These are phyloP conservation scores for Archips crataeganus DNA, from an alignment of 2,888 invertebrate genomes.

Conservation along the genomic window DNA sequence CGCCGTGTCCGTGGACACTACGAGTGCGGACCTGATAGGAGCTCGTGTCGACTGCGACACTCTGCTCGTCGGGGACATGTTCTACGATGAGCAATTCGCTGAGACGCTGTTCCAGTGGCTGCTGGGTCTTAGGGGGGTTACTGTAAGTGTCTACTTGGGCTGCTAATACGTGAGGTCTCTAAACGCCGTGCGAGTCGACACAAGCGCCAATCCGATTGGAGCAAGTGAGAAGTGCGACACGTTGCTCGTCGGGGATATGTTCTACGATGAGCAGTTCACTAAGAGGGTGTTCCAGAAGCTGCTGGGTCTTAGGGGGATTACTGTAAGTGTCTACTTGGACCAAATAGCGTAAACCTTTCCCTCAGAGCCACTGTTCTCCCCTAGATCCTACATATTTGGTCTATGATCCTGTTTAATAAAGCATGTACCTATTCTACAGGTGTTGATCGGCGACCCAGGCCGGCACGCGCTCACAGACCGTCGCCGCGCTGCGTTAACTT, in stretches of 20 bases:
- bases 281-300: too few relatives aligned
- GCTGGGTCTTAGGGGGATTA: too few relatives aligned
- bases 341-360: too few relatives aligned
- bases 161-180: too few relatives aligned
- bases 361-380: too few relatives aligned
- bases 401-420: not conserved
- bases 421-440: slow-evolving; percentile 52
- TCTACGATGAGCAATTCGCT: slow-evolving; percentile 88
- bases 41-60: slow-evolving; percentile 77
- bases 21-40: slow-evolving; percentile 76
- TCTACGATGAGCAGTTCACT: too few relatives aligned
- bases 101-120: slow-evolving; percentile 84
- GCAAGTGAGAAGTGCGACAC: too few relatives aligned
- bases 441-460: slow-evolving; percentile 87
- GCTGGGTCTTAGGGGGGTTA: slow-evolving; percentile 65
- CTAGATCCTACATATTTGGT: too few relatives aligned
- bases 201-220: too few relatives aligned
- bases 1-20: slow-evolving; percentile 66
- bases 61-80: slow-evolving; percentile 89
- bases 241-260: too few relatives aligned
- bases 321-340: too few relatives aligned
- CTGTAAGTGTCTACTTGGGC: slow-evolving; percentile 53
- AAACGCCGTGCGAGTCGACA: too few relatives aligned
- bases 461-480: slow-evolving; percentile 81
- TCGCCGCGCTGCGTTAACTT: slow-evolving; percentile 63